Evolutionary conservation across 2,797 vertebrate genomes (phyloP).

Genomic region (Lepus oiostolus): DNA sequence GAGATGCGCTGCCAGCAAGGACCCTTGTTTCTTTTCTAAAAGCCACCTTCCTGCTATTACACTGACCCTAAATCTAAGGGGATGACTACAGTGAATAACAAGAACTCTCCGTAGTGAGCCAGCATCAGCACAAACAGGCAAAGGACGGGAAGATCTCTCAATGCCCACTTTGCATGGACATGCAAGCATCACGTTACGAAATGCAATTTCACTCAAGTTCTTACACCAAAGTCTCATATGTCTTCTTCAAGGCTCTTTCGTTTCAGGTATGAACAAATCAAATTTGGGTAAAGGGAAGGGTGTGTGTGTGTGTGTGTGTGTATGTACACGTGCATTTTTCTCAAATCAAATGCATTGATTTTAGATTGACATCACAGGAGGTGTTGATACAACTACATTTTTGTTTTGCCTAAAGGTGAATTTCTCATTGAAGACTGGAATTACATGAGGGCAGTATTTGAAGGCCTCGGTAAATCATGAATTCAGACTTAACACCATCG

Average conservation of each 20-base stretch:
- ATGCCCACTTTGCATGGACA: not conserved
- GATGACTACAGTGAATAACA: not conserved
- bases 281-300: not conserved
- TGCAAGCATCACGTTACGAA: not conserved
- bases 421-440: constrained; percentile 48
- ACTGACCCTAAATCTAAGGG: not conserved
- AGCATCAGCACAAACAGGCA: not conserved
- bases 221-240: not conserved
- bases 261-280: constrained; percentile 58
- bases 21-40: constrained; percentile 5
- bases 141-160: not conserved
- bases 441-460: not conserved
- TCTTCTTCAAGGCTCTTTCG: constrained; percentile 4
- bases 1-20: not conserved
- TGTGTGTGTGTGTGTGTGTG: accelerated
- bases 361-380: constrained; percentile 9
- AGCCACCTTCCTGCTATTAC: not conserved
- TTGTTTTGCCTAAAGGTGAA: constrained; percentile 34
- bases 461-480: constrained; percentile 14
- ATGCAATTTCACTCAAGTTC: not conserved
- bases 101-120: not conserved
- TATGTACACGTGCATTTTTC: not conserved
- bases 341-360: constrained; percentile 67
- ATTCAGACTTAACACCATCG: constrained; percentile 12
- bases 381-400: constrained; percentile 52